phyloP scores from a whole-genome alignment of 2,888 invertebrate genomes.

The Liodrosophila aerea region DNA sequence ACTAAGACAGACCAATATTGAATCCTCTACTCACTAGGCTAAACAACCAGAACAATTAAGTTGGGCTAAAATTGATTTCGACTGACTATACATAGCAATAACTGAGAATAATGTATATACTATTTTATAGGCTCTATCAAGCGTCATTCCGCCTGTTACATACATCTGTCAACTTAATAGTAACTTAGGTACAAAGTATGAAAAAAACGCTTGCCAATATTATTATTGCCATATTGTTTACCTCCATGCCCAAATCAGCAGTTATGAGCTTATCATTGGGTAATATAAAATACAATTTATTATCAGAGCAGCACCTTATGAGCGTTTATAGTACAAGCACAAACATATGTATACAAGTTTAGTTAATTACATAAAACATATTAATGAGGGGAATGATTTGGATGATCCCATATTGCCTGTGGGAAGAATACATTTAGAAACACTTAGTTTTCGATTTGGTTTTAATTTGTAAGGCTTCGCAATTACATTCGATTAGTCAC shows the following conservation, averaged over 20 bases:
- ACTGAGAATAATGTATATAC: no score
- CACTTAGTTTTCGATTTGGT: constrained; percentile 36
- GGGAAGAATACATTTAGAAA: constrained; percentile 21
- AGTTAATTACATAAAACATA: constrained; percentile 39
- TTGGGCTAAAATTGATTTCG: no score
- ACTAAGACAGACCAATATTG: no score
- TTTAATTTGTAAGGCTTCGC: constrained; percentile 62
- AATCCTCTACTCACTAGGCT: no score
- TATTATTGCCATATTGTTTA: constrained; percentile 20
- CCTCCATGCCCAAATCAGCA: constrained; percentile 32
- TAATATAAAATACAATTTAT: constrained; percentile 65
- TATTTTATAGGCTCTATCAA: no score
- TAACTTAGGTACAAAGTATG: no score
- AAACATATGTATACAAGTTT: constrained; percentile 31
- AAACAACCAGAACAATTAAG: no score
- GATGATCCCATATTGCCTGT: constrained; percentile 22
- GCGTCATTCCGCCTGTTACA: no score
- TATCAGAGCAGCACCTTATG: constrained; percentile 67
- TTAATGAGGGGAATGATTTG: constrained; percentile 61
- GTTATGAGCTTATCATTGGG: constrained; percentile 50
- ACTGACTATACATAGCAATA: no score
- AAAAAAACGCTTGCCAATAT: no score
- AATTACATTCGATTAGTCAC: constrained; percentile 61
- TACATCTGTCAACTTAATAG: no score
- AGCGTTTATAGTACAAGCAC: constrained; percentile 37